Percentiles rank a stretch among this genome's conserved stretches.
These are phyloP conservation scores for Mythimna impura DNA, from an alignment of 2,888 invertebrate genomes.

Conservation along the genomic window DNA sequence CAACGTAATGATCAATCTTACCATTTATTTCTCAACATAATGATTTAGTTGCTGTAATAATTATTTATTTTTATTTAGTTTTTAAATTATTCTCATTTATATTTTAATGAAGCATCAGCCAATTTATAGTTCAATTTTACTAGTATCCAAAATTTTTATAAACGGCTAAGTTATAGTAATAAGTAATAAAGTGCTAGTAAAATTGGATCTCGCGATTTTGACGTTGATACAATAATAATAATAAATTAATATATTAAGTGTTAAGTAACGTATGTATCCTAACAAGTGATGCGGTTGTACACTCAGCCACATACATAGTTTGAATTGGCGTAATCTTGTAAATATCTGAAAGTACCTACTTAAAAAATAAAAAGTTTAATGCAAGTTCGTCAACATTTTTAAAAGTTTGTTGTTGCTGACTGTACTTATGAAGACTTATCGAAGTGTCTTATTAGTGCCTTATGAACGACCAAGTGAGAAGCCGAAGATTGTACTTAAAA, in stretches of 20 bases:
- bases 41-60: conserved; percentile 42
- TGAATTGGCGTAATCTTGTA: conserved; percentile 63
- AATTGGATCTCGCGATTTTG: conserved; percentile 78
- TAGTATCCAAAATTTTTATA: conserved; percentile 73
- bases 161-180: conserved; percentile 64
- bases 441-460: conserved; percentile 76
- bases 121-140: conserved; percentile 76
- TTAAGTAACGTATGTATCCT: conserved; percentile 84
- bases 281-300: conserved; percentile 78
- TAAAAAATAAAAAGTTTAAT: conserved; percentile 36
- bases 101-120: conserved; percentile 73
- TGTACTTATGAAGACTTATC: conserved; percentile 65
- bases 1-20: conserved; percentile 28
- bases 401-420: conserved; percentile 58
- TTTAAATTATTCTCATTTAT: conserved; percentile 43
- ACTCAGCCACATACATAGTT: conserved; percentile 68
- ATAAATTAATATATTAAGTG: conserved; percentile 85
- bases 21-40: conserved; percentile 44
- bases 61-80: conserved; percentile 59
- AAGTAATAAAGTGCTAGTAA: conserved; percentile 74
- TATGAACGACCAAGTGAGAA: conserved; percentile 66
- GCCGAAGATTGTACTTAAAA: conserved; percentile 67
- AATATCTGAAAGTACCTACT: conserved; percentile 52
- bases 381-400: conserved; percentile 49
- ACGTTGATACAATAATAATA: conserved; percentile 82